A percentile compares a stretch with the other conserved stretches of the same genome.
Evolutionary conservation across 2,113 vertebrate species (phyloP).

Genomic region (Dromiciops gliroides): DNA sequence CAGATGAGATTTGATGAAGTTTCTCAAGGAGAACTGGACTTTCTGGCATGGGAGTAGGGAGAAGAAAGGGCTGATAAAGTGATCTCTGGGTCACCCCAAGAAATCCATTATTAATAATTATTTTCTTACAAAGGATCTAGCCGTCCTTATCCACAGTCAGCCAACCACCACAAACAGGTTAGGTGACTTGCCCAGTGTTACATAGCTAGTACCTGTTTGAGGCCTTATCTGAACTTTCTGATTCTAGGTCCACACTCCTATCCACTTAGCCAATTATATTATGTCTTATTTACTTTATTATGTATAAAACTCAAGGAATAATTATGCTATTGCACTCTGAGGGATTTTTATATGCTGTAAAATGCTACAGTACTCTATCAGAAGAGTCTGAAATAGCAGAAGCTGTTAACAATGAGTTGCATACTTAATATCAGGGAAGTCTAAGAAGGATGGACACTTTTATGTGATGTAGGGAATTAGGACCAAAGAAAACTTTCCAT

Average conservation of each 20-base stretch:
- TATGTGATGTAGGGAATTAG: slow-evolving; percentile 77
- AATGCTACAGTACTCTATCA: slow-evolving; percentile 69
- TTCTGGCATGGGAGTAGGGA: too few species aligned
- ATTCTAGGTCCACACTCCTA: neutral
- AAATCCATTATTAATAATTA: too few species aligned
- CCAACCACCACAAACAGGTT: neutral
- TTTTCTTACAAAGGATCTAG: neutral
- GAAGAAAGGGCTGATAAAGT: too few species aligned
- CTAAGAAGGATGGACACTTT: slow-evolving; percentile 75
- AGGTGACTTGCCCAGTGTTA: neutral
- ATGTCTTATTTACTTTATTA: slow-evolving; percentile 69
- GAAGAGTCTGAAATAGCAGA: slow-evolving; percentile 55
- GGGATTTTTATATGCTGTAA: slow-evolving; percentile 64
- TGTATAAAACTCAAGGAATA: slow-evolving; percentile 39
- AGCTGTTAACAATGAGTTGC: slow-evolving; percentile 48
- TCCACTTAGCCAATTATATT: neutral
- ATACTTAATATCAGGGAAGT: slow-evolving; percentile 76
- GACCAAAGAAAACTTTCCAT: slow-evolving; percentile 77
- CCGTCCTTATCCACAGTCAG: neutral
- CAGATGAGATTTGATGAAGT: too few species aligned
- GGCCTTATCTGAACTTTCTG: neutral
- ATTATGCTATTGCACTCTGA: slow-evolving; percentile 43
- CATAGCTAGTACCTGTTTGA: neutral
- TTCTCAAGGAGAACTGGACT: too few species aligned
- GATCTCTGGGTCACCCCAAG: too few species aligned